These are phyloP conservation scores for Galerucella pusilla DNA, from an alignment of 2,888 invertebrate genomes.

Conservation along the genomic window DNA sequence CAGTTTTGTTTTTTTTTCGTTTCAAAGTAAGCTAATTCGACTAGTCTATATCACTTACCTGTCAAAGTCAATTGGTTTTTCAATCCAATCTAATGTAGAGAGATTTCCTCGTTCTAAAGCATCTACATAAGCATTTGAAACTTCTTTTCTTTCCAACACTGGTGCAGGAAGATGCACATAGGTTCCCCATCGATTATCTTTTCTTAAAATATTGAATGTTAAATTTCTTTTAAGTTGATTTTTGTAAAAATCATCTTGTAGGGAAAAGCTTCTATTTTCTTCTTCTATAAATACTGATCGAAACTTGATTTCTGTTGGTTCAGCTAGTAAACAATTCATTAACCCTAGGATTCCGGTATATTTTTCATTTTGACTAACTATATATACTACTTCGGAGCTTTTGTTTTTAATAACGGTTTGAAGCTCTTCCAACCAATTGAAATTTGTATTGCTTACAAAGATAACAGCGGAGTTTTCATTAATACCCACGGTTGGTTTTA, in stretches of 20 bases:
- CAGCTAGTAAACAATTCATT: conserved; percentile 46
- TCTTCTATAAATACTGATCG: conserved; percentile 48
- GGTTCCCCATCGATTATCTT: conserved; percentile 50
- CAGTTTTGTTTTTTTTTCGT: no score
- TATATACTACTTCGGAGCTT: conserved; percentile 38
- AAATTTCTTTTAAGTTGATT: conserved; percentile 50
- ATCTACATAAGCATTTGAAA: conserved; percentile 66
- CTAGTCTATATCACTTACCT: conserved; percentile 33
- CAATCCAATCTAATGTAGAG: conserved; percentile 82
- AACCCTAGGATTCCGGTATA: conserved; percentile 52
- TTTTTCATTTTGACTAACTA: conserved; percentile 41
- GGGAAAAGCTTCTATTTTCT: conserved; percentile 43
- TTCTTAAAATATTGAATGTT: conserved; percentile 49
- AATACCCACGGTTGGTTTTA: conserved; percentile 22
- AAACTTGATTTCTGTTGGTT: conserved; percentile 40
- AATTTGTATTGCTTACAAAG: conserved; percentile 38
- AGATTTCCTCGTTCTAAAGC: conserved; percentile 74
- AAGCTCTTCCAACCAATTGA: conserved; percentile 58
- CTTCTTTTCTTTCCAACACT: conserved; percentile 33
- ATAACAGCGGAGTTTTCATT: conserved; percentile 35
- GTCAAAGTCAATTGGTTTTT: conserved; percentile 66
- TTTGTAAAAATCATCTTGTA: conserved; percentile 45
- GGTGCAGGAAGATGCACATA: conserved; percentile 46
- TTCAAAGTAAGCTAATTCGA: no score
- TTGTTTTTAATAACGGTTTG: conserved; percentile 25